Base-by-base conservation (phyloP, 1,140 invertebrate genomes). In the Drepana arcuata region DNA sequence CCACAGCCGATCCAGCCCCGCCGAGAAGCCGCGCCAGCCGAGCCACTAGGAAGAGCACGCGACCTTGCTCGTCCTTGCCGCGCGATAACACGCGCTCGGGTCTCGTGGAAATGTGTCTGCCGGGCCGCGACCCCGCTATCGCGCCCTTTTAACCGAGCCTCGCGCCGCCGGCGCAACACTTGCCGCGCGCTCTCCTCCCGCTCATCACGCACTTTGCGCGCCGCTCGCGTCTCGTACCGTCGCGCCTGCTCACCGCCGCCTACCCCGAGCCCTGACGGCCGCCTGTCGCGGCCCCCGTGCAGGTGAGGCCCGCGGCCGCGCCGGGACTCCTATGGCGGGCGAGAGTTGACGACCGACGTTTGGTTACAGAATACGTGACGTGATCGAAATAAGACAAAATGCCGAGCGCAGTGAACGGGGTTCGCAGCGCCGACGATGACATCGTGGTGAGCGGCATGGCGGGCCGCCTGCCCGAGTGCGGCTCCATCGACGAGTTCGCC, bases 381-480 rank as follows among this genome's bases (percentile, higher is more conserved):
- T n/a, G n/a, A n/a, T n/a, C n/a, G n/a, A n/a, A n/a, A n/a, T n/a
- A n/a, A n/a, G n/a, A n/a, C n/a, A n/a, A n/a, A n/a, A 74, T 74
- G 71, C 71, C 72, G 48, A 50, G 64, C 41, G 70, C 61, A 32
- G 49, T 60, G 43, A 80, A 73, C 59, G 69, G 64, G 13, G 13
- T 16, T 21, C 12, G 40, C 4, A 39, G 43, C 13, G 24, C 34
- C 2, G 13, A 13, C 23, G 92, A 95, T 34, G 94, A 95, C 28
- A 88, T 98, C 42, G 94, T 95, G 28, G 92, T 98, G 44, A 89
- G 89, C 33, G 96, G 96, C 21, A 88, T 98, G 56, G 96, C 95
- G 21, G 95, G 95, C 35, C 90, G 95, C 50, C 86, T 97, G 41
- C 96, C 96, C 0, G 93, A 97, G 70, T 95, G 92, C 24, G 87